Conservation (phyloP, 23 tunicate genomes). For the Oikopleura dioica region DNA sequence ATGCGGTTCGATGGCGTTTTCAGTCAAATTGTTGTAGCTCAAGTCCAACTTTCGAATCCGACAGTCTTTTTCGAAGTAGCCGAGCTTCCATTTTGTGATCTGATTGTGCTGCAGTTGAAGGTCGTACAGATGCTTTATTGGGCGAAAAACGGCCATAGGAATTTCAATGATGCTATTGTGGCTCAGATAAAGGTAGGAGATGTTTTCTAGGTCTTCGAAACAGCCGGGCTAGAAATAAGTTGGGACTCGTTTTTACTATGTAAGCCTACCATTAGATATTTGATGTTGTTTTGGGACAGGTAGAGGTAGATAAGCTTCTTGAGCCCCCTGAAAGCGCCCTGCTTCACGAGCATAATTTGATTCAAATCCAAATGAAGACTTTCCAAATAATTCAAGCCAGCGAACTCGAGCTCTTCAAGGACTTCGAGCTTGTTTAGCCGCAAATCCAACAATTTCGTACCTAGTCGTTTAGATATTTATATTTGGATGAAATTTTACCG, state of each 20-base stretch:
- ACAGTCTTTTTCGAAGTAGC: not conserved
- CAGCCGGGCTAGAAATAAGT: not conserved
- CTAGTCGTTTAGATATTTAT: not conserved
- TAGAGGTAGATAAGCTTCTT: not conserved
- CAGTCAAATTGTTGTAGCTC: slow-evolving; percentile 1
- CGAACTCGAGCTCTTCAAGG: slow-evolving; percentile 1
- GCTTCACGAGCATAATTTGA: not conserved
- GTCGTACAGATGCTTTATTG: not conserved
- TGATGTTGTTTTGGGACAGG: not conserved
- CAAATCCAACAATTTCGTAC: slow-evolving; percentile 1
- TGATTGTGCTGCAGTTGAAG: not conserved
- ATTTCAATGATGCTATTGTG: not conserved
- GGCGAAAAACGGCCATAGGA: slow-evolving; percentile 9
- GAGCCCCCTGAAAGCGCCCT: not conserved
- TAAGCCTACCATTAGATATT: too few species aligned
- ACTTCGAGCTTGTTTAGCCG: not conserved
- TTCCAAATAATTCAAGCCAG: not conserved
- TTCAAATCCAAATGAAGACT: not conserved
- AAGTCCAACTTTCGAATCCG: not conserved
- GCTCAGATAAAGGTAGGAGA: not conserved
- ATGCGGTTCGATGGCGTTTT: not conserved
- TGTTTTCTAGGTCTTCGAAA: not conserved
- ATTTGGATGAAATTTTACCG: not conserved
- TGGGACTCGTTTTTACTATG: too few species aligned
- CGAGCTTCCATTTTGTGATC: not conserved